Evolutionary conservation across 2,113 vertebrate species (phyloP).

Genomic region (Isichthys henryi): DNA sequence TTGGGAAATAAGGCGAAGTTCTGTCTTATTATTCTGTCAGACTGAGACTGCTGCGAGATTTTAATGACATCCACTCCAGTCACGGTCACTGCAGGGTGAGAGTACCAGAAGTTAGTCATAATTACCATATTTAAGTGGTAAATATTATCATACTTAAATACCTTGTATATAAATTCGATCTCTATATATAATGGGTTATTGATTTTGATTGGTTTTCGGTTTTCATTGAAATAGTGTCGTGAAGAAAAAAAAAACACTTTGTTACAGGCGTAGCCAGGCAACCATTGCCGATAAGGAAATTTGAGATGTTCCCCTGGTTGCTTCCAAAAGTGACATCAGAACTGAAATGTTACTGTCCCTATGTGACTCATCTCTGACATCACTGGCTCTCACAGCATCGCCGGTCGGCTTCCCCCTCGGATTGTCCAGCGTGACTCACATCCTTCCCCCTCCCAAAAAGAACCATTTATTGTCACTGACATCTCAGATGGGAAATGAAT

Average conservation of each 20-base stretch:
- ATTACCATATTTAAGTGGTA: background rate
- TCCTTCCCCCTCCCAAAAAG: background rate
- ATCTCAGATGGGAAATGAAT: conserved; percentile 10
- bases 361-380: background rate
- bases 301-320: background rate
- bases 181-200: background rate
- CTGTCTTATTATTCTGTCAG: too few relatives aligned
- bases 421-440: background rate
- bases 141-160: background rate
- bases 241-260: background rate
- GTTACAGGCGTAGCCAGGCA: background rate
- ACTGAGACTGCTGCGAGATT: background rate
- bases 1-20: background rate
- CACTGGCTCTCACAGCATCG: background rate
- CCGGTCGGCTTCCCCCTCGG: background rate
- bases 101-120: background rate
- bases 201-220: background rate
- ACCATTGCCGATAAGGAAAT: conserved; percentile 1
- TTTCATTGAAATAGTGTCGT: background rate
- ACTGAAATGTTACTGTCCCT: conserved; percentile 2
- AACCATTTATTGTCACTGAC: background rate
- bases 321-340: background rate
- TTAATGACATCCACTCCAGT: background rate
- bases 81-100: background rate
- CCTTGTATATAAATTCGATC: background rate